Evolutionary conservation across 2,888 invertebrate genomes (phyloP).

Genomic region (Vannuccia rotundouncinata): DNA sequence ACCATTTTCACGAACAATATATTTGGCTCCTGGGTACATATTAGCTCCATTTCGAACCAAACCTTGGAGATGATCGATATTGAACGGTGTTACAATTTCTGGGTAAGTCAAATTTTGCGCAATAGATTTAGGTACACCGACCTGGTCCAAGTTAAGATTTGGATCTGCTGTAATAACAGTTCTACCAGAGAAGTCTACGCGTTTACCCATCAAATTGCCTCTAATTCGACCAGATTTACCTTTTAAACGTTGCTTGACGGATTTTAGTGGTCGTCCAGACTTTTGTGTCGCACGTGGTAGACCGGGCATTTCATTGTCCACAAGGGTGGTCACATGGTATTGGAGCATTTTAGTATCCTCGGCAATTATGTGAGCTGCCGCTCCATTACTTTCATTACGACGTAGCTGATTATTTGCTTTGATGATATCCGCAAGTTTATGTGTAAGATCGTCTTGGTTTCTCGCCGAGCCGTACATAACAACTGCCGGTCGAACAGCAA

Average conservation of each 20-base stretch:
- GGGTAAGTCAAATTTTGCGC: slow-evolving; percentile 98
- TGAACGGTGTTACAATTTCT: slow-evolving; percentile 96
- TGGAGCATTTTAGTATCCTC: slow-evolving; percentile 97
- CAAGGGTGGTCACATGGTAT: slow-evolving; percentile 93
- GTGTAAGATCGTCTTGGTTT: slow-evolving; percentile 94
- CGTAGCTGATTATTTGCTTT: slow-evolving; percentile 92
- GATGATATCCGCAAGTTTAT: slow-evolving; percentile 94
- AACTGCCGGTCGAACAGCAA: slow-evolving; percentile 91
- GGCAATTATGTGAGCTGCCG: slow-evolving; percentile 88
- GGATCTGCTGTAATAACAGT: slow-evolving; percentile 70
- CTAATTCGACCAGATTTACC: slow-evolving; percentile 98
- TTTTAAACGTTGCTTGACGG: slow-evolving; percentile 84
- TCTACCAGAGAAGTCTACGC: slow-evolving; percentile 97
- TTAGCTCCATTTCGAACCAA: slow-evolving; percentile 90
- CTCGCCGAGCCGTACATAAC: slow-evolving; percentile 98
- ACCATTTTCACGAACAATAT: slow-evolving; percentile 95
- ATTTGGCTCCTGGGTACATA: slow-evolving; percentile 98
- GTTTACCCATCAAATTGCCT: slow-evolving; percentile 99
- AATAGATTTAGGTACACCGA: slow-evolving; percentile 93
- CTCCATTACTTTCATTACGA: slow-evolving; percentile 89
- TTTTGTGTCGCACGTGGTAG: slow-evolving; percentile 94
- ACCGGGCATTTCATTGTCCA: slow-evolving; percentile 98
- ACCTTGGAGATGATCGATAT: slow-evolving; percentile 90
- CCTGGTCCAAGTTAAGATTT: slow-evolving; percentile 78
- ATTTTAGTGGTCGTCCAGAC: slow-evolving; percentile 94